Evolutionary conservation across 64 coral and sea anemone genomes (phyloP), one percentile per base, ranked within the genome.

Genomic region (Stichodactyla helianthus): DNA sequence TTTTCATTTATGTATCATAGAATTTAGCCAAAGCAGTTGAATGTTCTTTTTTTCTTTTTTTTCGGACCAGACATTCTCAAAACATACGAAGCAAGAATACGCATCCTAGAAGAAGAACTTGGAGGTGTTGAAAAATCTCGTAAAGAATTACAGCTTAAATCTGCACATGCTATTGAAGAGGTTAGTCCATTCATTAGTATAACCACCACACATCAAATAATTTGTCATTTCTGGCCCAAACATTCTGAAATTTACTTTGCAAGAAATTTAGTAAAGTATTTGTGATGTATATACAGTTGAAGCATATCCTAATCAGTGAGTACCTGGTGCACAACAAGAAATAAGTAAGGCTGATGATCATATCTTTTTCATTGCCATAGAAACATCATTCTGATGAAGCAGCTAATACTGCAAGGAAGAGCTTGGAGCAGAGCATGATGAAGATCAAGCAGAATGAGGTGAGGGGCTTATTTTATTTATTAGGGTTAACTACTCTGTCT

Each of bases 71-170:
- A 84, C 61, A 18, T 84, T 35, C 22, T 84, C 23, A 84, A 84
- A 25, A 84, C 83, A 0, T 84, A 60, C 35, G 83, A 84, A 31
- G 83, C 83, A 84, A 58, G 83, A 6, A 84, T 84, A 19, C 83
- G 83, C 25, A 84, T 84, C 28, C 83, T 84, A 28, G 83, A 84
- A 14, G 83, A 84, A 59, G 83, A 84, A 51, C n/a, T 51, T 17
- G 83, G 27, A 20, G 83, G 55, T 4, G 10, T 84, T 60, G 53
- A 58, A 60, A 25, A 6, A 16, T 35, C 25, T 84, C 5, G 35
- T 55, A 84, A 84, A 51, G 56, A 84, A 58, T 8, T 84, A 55
- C 53, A 84, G 55, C 5, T 63, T 23, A 84, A 84, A 54, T 54
- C 18, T 54, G 50, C 52, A 19, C 52, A 54, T 81, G 78, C 51